Evolutionary conservation across 2,797 vertebrate species (phyloP).

Genomic region (Catamblyrhynchus diadema): DNA sequence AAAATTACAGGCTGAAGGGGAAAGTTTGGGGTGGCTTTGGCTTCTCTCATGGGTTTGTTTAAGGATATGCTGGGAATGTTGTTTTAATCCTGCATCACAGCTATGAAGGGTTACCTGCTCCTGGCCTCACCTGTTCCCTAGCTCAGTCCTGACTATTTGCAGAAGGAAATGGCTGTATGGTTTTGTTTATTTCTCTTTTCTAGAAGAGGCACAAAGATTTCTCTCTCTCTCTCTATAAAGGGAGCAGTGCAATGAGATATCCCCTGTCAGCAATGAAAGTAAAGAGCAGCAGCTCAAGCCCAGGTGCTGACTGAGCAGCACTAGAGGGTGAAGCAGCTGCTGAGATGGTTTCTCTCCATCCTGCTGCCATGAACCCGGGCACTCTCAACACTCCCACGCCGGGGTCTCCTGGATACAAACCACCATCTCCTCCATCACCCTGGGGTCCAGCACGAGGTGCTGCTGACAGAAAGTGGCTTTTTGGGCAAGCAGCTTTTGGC

Average conservation of each 20-base stretch:
- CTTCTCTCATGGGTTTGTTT: slow-evolving; percentile 26
- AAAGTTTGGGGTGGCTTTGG: slow-evolving; percentile 52
- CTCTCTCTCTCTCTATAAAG: neutral
- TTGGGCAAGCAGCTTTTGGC: neutral
- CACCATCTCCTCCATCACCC: accelerated
- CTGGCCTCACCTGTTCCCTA: neutral
- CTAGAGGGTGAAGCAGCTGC: neutral
- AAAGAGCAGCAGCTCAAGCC: neutral
- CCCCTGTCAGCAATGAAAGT: neutral
- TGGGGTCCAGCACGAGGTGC: neutral
- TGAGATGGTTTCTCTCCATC: neutral
- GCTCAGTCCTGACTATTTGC: neutral
- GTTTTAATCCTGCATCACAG: neutral
- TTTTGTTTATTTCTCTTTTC: neutral
- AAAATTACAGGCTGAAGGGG: slow-evolving; percentile 59
- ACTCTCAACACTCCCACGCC: accelerated
- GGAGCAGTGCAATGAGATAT: neutral
- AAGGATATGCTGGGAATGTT: slow-evolving; percentile 19
- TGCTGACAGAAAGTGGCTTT: neutral
- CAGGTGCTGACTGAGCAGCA: neutral
- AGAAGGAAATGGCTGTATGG: neutral
- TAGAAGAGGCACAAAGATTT: neutral
- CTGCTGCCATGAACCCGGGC: accelerated
- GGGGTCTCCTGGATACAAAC: neutral
- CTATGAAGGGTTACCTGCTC: neutral